Evolutionary conservation across 2,888 invertebrate genomes (phyloP), one percentile per base, ranked within the genome.

Genomic region (Epirrhoe tristata): DNA sequence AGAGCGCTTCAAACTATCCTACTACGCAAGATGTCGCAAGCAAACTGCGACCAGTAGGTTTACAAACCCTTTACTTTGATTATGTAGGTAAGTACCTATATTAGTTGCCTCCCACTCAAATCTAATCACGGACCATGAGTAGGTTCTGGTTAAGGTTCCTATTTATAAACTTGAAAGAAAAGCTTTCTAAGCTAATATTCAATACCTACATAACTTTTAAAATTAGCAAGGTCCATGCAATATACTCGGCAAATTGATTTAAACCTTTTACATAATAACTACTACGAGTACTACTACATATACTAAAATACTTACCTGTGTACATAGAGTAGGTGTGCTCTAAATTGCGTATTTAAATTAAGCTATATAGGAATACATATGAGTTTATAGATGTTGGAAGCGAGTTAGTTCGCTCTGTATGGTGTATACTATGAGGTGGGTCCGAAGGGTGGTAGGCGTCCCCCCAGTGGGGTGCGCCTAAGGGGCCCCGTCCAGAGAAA

Each of bases 401-500:
- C 86, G 88, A 91, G 92, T 91, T 92, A 93, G 93, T 93, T 92
- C 88, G 84, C 85, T 89, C 82, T 86, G 90, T 90, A 89, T 88
- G 89, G 89, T 86, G 89, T 89, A 84, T 89, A 91, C 85, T 91
- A 90, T 88, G 82, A 88, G 91, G 90, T 84, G 87, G 87, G 85
- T 82, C 81, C 77, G 75, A 74, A 81, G 81, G 81, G 73, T 81
- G 78, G 74, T 64, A 24, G 80, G 70, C 76, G 74, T 72, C 76
- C 75, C 76, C 74, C 77, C 79, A 12, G 75, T 82, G 85, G 76
- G 86, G 85, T 84, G 84, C 89, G 91, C 91, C 90, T 86, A 80
- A 89, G 89, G 91, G 92, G 90, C 82, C 87, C 84, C 91, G 93
- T 90, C 92, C 92, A 93, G 93, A 90, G 91, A 93, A 93, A 93